Evolutionary conservation across 2,888 invertebrate genomes (phyloP), one percentile per base, ranked within the genome.

Genomic region (Lithosia quadra): DNA sequence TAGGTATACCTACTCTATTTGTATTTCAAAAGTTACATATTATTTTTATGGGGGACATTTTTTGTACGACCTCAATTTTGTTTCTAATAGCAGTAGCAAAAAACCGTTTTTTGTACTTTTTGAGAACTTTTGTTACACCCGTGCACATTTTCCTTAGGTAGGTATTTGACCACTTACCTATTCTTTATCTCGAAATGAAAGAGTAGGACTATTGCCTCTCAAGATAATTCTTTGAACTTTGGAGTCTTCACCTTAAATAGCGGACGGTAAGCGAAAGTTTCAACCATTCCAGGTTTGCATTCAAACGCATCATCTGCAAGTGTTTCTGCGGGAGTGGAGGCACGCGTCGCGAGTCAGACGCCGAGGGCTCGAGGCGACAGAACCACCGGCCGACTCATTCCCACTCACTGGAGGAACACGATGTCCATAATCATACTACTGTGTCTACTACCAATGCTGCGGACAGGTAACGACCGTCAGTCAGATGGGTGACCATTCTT

Each of bases 251-350:
- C 43, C 18, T 1, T 13, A 59, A 59, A 34, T 3, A 34, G 21
- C 21, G 21, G 4, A 21, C 8, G 15, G 8, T 59, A 13, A 21
- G 36, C 7, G 34, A 13, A 18, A 18, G 2, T 34, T 53, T 53
- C 9, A 1, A 15, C 18, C 15, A 34, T 70, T 70, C 1, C 93
- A 96, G 99, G 72, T 98, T 98, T 88, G 99, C 99, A 33, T 99
- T 99, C 94, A 98, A 98, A 91, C 97, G 97, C 80, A 98, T 99
- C 80, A 97, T 99, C 79, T 98, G 98, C 92, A 97, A 97, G 83
- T 98, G 97, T 85, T 96, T 97, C 91, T 98, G 97, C 89, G 91
- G 89, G 5, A 84, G 89, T 7, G 95, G 94, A 13, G 94, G 93
- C 66, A 89, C 70, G 53, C 84, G 82, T 5, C 84, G 93, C 0